These are phyloP conservation scores for Sinella curviseta DNA, from an alignment of 1,140 invertebrate genomes.

Conservation along the genomic window DNA sequence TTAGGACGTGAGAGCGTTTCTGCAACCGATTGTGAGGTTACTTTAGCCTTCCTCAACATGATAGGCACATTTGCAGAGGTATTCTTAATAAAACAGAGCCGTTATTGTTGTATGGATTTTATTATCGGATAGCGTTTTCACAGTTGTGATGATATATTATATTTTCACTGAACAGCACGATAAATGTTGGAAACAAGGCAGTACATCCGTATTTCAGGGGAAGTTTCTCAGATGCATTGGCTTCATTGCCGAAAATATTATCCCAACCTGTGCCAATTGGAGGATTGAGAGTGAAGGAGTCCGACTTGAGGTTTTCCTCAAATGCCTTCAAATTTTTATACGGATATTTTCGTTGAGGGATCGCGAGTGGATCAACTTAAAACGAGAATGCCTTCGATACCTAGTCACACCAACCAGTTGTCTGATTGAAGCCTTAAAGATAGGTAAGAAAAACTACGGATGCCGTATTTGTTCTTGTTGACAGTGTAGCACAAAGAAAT, in stretches of 20 bases:
- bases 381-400: background rate
- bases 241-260: slow-evolving; percentile 44
- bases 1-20: slow-evolving; percentile 41
- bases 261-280: slow-evolving; percentile 32
- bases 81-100: background rate
- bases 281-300: background rate
- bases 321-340: slow-evolving; percentile 32
- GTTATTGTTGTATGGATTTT: background rate
- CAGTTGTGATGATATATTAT: background rate
- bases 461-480: background rate
- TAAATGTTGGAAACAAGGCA: slow-evolving; percentile 7
- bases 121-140: background rate
- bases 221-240: slow-evolving; percentile 13
- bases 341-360: background rate
- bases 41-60: slow-evolving; percentile 29
- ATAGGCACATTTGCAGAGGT: slow-evolving; percentile 29
- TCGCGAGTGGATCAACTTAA: background rate
- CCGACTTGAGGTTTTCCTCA: slow-evolving; percentile 24
- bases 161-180: background rate
- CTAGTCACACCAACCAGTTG: background rate
- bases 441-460: background rate
- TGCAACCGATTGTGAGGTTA: background rate
- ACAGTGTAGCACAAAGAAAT: too few relatives aligned
- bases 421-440: background rate
- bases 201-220: background rate